Evolutionary conservation across 1,140 invertebrate species (phyloP).

Genomic region (Drosophila melanica): DNA sequence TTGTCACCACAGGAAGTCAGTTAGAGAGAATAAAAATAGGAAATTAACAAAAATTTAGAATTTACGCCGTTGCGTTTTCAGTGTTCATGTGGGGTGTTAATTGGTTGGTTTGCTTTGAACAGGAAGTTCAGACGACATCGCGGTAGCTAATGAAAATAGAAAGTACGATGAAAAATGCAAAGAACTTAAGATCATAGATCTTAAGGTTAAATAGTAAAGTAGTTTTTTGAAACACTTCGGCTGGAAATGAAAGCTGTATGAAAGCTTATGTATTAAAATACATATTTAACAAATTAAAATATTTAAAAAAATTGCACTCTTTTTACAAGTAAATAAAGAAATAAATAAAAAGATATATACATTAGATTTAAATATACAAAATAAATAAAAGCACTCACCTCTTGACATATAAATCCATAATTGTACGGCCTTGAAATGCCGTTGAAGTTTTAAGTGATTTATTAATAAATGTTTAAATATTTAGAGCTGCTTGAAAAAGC

Average conservation of each 20-base stretch:
- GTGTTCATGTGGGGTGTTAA: constrained; percentile 66
- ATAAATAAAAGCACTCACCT: constrained; percentile 51
- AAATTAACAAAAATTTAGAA: constrained; percentile 3
- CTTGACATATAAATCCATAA: constrained; percentile 76
- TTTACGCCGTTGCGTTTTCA: constrained; percentile 27
- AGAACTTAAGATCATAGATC: neutral
- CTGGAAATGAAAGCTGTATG: neutral
- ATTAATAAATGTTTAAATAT: constrained; percentile 21
- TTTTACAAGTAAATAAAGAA: neutral
- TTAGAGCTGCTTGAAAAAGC: constrained; percentile 37
- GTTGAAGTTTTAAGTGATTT: constrained; percentile 39
- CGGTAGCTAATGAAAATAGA: constrained; percentile 35
- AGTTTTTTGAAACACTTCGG: no score
- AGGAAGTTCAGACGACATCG: constrained; percentile 40
- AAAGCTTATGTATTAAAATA: constrained; percentile 1
- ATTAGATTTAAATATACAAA: neutral
- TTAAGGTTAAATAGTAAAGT: neutral
- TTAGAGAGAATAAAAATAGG: constrained; percentile 21
- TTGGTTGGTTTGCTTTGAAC: constrained; percentile 48
- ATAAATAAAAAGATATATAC: neutral
- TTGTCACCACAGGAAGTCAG: constrained; percentile 70
- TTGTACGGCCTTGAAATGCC: constrained; percentile 73
- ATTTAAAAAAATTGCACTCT: neutral
- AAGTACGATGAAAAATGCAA: constrained; percentile 20
- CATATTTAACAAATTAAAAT: neutral